phyloP scores from a whole-genome alignment of 2,888 invertebrate genomes.

The Acronicta aceris region DNA sequence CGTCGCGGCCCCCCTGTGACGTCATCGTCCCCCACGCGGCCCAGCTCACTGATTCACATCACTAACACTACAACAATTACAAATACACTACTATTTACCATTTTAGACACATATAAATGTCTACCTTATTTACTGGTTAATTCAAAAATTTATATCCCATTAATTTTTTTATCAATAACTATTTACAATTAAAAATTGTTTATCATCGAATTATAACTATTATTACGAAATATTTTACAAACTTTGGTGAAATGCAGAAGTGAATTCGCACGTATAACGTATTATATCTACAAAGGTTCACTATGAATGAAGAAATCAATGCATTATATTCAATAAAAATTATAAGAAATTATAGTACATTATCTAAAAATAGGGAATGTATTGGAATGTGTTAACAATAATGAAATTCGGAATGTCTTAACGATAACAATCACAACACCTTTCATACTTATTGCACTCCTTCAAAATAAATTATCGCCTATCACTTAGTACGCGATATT shows the following conservation, averaged over 20 bases:
- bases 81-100: slow-evolving; percentile 88
- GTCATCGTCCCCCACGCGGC: slow-evolving; percentile 64
- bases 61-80: slow-evolving; percentile 88
- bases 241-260: slow-evolving; percentile 88
- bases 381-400: slow-evolving; percentile 84
- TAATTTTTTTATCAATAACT: slow-evolving; percentile 78
- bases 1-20: slow-evolving; percentile 77
- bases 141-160: slow-evolving; percentile 80
- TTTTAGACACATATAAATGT: slow-evolving; percentile 86
- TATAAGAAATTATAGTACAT: slow-evolving; percentile 54
- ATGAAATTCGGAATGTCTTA: slow-evolving; percentile 75
- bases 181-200: slow-evolving; percentile 88
- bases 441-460: slow-evolving; percentile 88
- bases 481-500: slow-evolving; percentile 80
- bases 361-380: slow-evolving; percentile 76
- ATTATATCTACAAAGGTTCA: slow-evolving; percentile 78
- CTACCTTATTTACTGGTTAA: slow-evolving; percentile 79
- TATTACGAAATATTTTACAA: slow-evolving; percentile 88
- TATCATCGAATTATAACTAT: slow-evolving; percentile 85
- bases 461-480: slow-evolving; percentile 86
- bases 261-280: slow-evolving; percentile 82
- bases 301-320: slow-evolving; percentile 65
- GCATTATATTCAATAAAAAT: slow-evolving; percentile 58
- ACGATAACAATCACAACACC: slow-evolving; percentile 87
- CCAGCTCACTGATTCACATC: slow-evolving; percentile 79